Evolutionary conservation across 2,113 vertebrate genomes (phyloP), one percentile per base, ranked within the genome.

Genomic region (Nothoprocta pentlandii): DNA sequence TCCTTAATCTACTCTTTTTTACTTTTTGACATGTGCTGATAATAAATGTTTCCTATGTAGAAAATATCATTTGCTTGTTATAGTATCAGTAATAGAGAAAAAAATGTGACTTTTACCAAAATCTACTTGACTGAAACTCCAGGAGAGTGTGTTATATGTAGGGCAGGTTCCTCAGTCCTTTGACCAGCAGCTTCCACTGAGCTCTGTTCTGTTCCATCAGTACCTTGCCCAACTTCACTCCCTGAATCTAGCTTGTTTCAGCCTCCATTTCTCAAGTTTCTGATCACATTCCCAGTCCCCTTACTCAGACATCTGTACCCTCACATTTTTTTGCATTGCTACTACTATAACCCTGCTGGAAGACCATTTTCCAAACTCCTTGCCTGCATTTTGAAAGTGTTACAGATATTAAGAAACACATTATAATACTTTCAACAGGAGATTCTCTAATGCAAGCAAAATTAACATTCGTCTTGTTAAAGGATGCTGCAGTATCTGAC

Each of bases 381-480:
- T 79, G 39, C 44, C 85, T 49, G 39, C 10, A 15, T 44, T 80
- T 80, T 70, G 67, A 36, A 61, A 69, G 42, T 73, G 73, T 62
- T 66, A 64, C 26, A 77, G 41, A 22, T 83, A 61, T 22, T 62
- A 41, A 79, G 32, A 78, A 95, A 69, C n/a, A 69, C 1, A 21
- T 76, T 91, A 46, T 77, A 53, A 69, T 30, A 69, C 25, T 11
- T 67, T 54, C 21, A 90, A 23, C 16, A 58, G 41, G 59, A 80
- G n/a, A 73, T 74, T 83, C 14, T 67, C 49, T 85, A 70, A 54
- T 34, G 59, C 56, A 85, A 87, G 85, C 16, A 20, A 59, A 70
- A 32, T 75, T 53, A 44, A 10, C 6, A 58, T 22, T 47, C 73
- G 25, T 69, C 82, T 34, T 66, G 22, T 44, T 69, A 85, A 7